Evolutionary conservation across 1,140 invertebrate genomes (phyloP), one percentile per base, ranked within the genome.

Genomic region (Drosophila ficusphila): DNA sequence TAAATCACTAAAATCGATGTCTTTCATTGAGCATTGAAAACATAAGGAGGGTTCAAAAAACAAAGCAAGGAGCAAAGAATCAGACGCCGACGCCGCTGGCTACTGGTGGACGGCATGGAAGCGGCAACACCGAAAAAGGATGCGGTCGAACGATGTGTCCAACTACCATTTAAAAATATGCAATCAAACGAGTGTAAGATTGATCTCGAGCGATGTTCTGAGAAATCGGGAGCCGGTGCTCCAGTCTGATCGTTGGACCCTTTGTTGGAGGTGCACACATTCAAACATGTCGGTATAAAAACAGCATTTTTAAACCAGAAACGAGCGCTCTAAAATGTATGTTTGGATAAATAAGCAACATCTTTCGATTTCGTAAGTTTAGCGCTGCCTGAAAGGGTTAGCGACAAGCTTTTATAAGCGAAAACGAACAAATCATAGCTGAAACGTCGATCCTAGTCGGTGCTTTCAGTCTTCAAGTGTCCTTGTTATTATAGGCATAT

Each of bases 121-220:
- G 47, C 54, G 31, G 60, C 60, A 81, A 78, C 46, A 44, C 82
- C 82, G 57, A 86, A 86, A 86, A 86, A 75, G 82, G 82, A 78
- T 78, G 81, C 51, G 57, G 70, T 49, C 54, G 74, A 82, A 71
- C 77, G 82, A 88, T 86, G 74, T 86, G 73, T 42, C 61, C 82
- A 78, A 82, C 82, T 81, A 86, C 82, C 77, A 78, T 82, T 88
- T 88, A 88, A 88, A 86, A 86, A 86, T 86, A 82, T 88, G 77
- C 82, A 88, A 86, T 88, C 82, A 82, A 72, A 77, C 53, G 69
- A 76, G 53, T 73, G 49, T 88, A 75, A 86, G 81, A 88, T 88
- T 88, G 82, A 86, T 86, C 77, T 86, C 74, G 64, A 70, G 57
- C 70, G 82, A 88, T 88, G 75, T 86, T 86, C 82, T 73, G 53